Evolutionary conservation across 2,797 vertebrate genomes (phyloP).

Genomic region (Pteronotus mesoamericanus): DNA sequence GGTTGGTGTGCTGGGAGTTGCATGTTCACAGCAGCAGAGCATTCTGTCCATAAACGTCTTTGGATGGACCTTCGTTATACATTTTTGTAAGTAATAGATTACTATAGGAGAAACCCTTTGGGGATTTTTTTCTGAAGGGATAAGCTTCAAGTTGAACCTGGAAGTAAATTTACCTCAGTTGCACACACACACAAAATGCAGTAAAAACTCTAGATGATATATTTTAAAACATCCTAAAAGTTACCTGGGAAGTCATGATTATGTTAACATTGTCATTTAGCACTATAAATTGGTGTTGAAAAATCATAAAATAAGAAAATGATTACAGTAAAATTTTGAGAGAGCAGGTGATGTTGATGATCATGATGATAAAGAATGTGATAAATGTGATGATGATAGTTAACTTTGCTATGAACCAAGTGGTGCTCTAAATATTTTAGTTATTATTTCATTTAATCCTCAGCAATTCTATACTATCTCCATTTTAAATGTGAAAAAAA

Average conservation of each 20-base stretch:
- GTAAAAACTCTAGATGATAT: not conserved
- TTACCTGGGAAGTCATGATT: not conserved
- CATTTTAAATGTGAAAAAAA: not conserved
- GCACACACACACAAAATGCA: not conserved
- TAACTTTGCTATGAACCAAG: not conserved
- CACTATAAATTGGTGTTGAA: not conserved
- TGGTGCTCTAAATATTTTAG: not conserved
- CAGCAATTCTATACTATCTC: not conserved
- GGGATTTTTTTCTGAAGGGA: not conserved
- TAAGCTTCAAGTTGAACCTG: not conserved
- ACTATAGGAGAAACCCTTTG: not conserved
- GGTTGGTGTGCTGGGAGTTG: slow-evolving; percentile 36
- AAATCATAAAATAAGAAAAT: not conserved
- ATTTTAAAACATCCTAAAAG: not conserved
- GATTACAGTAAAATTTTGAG: not conserved
- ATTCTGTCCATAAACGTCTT: slow-evolving; percentile 4
- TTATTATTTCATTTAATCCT: not conserved
- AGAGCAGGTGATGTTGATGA: not conserved
- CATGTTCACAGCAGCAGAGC: not conserved
- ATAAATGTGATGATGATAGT: not conserved
- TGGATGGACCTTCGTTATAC: not conserved
- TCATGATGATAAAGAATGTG: not conserved
- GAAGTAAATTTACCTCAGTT: not conserved
- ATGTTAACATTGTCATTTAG: not conserved
- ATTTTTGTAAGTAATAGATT: not conserved